phyloP scores from a whole-genome alignment of 1,140 invertebrate species.

The Rhopalosiphum padi region DNA sequence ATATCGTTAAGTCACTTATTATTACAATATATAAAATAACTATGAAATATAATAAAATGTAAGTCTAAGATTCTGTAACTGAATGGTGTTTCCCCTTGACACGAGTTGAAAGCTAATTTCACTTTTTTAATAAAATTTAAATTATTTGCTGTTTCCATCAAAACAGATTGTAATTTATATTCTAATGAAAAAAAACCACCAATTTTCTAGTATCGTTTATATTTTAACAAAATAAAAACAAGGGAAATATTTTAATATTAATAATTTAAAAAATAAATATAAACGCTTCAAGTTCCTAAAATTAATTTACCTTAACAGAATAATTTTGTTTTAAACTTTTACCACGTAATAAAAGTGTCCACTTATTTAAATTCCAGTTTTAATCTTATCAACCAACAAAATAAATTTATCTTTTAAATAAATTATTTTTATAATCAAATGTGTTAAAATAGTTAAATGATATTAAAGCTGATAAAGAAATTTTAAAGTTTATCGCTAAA shows the following conservation, averaged over 20 bases:
- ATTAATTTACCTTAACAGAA: neutral
- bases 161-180: neutral
- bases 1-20: neutral
- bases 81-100: accelerated
- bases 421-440: constrained; percentile 1
- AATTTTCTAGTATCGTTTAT: neutral
- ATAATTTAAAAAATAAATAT: neutral
- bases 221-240: neutral
- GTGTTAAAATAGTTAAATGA: neutral
- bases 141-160: neutral
- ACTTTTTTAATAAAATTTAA: neutral
- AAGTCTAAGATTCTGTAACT: neutral
- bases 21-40: neutral
- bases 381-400: neutral
- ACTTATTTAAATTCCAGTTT: neutral
- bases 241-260: neutral
- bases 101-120: neutral
- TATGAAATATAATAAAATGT: neutral
- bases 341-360: neutral
- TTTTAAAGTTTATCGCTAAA: neutral
- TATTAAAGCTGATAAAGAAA: neutral
- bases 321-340: neutral
- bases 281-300: neutral
- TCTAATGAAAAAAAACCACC: neutral
- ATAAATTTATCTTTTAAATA: neutral